A percentile compares a stretch with the other conserved stretches of the same genome.
These are phyloP conservation scores for Macrotus californicus DNA, from an alignment of 2,113 vertebrate species.

Conservation along the genomic window DNA sequence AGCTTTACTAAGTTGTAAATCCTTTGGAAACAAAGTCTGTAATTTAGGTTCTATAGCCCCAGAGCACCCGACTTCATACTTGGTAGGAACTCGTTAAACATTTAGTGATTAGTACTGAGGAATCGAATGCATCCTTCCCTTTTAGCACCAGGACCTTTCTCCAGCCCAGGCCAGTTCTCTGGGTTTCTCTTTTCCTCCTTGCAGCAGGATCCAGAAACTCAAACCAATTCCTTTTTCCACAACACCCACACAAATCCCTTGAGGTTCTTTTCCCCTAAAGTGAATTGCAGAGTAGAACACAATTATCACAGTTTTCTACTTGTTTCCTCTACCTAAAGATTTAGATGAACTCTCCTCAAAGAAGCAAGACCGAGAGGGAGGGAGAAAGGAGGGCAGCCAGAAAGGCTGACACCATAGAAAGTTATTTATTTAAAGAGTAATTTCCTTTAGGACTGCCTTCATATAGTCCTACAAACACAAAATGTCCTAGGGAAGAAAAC, in stretches of 20 bases:
- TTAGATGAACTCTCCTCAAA: neutral
- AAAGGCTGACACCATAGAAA: neutral
- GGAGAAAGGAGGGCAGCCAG: neutral
- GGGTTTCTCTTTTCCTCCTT: neutral
- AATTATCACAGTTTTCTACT: neutral
- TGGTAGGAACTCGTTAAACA: neutral
- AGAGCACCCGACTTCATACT: neutral
- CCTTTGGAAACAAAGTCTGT: neutral
- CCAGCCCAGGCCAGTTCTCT: neutral
- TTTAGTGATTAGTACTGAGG: neutral
- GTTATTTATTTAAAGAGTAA: neutral
- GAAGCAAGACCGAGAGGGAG: neutral
- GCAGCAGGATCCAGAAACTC: neutral
- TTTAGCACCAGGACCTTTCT: neutral
- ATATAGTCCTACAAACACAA: neutral
- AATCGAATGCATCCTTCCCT: neutral
- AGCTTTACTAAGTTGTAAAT: neutral
- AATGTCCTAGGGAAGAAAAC: neutral
- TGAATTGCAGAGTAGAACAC: neutral
- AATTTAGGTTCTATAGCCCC: neutral
- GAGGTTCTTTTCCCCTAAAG: neutral
- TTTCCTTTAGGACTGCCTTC: neutral
- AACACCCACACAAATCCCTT: neutral
- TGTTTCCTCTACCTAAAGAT: neutral
- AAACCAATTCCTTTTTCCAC: neutral